Base-by-base conservation (phyloP, 2,797 vertebrate genomes). In the Euthynnus affinis region DNA sequence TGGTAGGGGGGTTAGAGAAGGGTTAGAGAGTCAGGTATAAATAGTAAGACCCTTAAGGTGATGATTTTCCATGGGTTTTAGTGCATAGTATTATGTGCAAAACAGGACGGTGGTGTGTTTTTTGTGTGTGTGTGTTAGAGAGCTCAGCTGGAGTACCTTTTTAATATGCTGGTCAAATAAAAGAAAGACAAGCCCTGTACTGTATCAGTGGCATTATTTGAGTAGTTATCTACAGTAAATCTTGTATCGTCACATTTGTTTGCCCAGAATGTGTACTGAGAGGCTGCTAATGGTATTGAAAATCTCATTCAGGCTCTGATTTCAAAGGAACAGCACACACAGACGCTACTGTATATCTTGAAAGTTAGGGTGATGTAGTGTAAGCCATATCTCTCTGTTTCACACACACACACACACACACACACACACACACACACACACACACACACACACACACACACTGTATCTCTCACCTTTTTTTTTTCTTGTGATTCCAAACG, bases 11-110 rank as follows among this genome's bases (percentile, higher is more conserved):
- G 71, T 86, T 68, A 76, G 56, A 67, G 32, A 74, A 56, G 70
- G 88, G 85, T 89, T 75, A 82, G 60, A 80, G 73, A 87, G 74
- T 57, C 59, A 62, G 64, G 78, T 93, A 89, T 91, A 90, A 90
- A 91, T 91, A 90, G 78, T 60, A 61, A 62, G 42, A 68, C 59
- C 80, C 84, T 56, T 53, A 55, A 78, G 87, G 83, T 71, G 60
- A 58, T 81, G 72, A 66, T 89, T 87, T 82, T 88, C 60, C 12
- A 15, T 84, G 74, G 69, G 69, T 64, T 88, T 91, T 74, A 72
- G 37, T 29, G 56, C 57, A 74, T 14, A 48, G 61, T 27, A 64
- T 76, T 71, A 67, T 73, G 75, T 75, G 56, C 59, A 68, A 79
- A 78, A 82, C 22, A 67, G 37, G 42, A 27, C 51, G 34, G n/a